Evolutionary conservation across 2,797 vertebrate species (phyloP), one percentile per base, ranked within the genome.

Genomic region (Mycteria americana): DNA sequence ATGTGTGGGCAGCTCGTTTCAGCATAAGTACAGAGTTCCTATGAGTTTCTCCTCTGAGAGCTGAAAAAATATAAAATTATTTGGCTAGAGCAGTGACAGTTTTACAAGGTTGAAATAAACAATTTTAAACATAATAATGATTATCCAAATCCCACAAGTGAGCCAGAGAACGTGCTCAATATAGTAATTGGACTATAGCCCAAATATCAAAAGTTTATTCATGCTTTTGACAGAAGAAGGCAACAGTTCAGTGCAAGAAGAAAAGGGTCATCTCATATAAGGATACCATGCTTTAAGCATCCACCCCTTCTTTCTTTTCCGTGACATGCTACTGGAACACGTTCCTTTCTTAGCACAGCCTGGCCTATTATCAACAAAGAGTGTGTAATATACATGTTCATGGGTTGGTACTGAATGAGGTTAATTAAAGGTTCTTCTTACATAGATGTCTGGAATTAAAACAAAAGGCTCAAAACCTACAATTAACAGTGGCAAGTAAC

Each of bases 341-440:
- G 9, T 81, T 96, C 94, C 31, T 97, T 96, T 95, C 96, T 97
- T 96, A 97, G 92, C 86, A 85, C 77, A 96, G 92, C 74, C 95
- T 97, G 95, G 95, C 73, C 95, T 95, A 35, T 95, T 94, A 95
- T 89, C 91, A 95, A 90, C 83, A 93, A 96, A 85, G 85, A 95
- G 74, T 75, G 60, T 96, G 76, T 92, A 97, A 97, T 97, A 95
- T 85, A 75, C 64, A 68, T 96, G 93, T 88, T 97, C 96, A 93
- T 76, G 88, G 80, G 84, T 77, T 97, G 94, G 72, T 98, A 90
- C 46, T 94, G 86, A 96, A 92, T 95, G 97, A 97, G 91, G 73
- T 96, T 98, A 98, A 98, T 98, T 96, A 95, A 95, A 75, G 96
- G 97, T 97, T 98, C 94, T 91, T 95, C 96, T 97, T 97, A 92